These are phyloP conservation scores for Eumerus sabulonum DNA, from an alignment of 2,888 invertebrate genomes.

Conservation along the genomic window DNA sequence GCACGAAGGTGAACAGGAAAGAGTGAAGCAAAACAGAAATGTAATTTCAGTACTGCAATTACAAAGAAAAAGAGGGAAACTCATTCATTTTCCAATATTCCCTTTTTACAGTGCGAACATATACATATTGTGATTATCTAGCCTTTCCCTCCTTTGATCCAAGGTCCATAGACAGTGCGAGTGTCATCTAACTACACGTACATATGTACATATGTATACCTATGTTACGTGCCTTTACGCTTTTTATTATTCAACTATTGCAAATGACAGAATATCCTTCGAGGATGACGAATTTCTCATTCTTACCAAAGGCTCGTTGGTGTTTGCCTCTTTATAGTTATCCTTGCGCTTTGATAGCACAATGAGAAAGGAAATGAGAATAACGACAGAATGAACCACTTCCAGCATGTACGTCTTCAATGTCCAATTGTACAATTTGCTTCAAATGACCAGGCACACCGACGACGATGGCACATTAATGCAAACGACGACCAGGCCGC, in stretches of 20 bases:
- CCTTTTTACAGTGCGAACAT: constrained; percentile 34
- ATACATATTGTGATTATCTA: constrained; percentile 39
- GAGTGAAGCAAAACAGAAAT: not conserved
- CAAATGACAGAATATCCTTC: constrained; percentile 27
- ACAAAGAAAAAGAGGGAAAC: constrained; percentile 8
- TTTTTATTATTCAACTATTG: constrained; percentile 46
- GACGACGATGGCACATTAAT: constrained; percentile 31
- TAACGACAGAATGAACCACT: constrained; percentile 8
- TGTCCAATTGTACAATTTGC: constrained; percentile 40
- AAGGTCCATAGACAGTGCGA: constrained; percentile 49
- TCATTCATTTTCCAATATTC: constrained; percentile 55
- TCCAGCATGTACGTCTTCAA: constrained; percentile 9
- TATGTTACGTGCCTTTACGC: not conserved
- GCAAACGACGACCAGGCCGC: constrained; percentile 29
- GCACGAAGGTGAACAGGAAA: no score
- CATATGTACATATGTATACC: no score
- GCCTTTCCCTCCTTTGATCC: constrained; percentile 18
- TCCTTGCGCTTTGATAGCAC: constrained; percentile 13
- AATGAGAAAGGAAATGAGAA: constrained; percentile 17
- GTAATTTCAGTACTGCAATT: constrained; percentile 35
- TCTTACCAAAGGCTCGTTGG: no score
- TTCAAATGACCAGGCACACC: constrained; percentile 27
- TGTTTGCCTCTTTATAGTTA: constrained; percentile 9
- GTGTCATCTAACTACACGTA: constrained; percentile 5
- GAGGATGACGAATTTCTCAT: constrained; percentile 7